Evolutionary conservation across 2,888 invertebrate genomes (phyloP).

Genomic region (Cloeon dipterum): DNA sequence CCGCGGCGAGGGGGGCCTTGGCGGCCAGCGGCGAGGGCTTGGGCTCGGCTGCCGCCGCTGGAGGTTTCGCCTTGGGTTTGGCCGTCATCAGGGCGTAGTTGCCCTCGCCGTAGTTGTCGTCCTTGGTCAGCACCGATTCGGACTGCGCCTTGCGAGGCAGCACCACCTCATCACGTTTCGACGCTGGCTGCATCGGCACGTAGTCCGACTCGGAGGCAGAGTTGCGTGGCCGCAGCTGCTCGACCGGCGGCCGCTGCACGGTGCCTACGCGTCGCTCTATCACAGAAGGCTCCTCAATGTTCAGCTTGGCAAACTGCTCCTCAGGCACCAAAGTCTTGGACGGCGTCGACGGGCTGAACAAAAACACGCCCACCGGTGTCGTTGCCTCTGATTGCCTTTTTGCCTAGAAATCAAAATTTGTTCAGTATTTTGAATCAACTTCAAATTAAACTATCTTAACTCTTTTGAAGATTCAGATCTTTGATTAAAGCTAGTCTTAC

Average conservation of each 20-base stretch:
- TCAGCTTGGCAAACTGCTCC: background rate
- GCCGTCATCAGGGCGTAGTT: too few relatives aligned
- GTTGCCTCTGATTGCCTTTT: too few relatives aligned
- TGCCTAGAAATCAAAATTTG: too few relatives aligned
- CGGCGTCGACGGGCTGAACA: background rate
- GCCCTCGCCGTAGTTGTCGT: too few relatives aligned
- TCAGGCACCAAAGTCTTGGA: background rate
- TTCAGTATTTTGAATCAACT: too few relatives aligned
- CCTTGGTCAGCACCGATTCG: background rate
- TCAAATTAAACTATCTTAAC: background rate
- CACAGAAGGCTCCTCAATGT: background rate
- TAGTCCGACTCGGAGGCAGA: background rate
- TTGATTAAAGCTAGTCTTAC: too few relatives aligned
- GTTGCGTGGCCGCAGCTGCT: background rate
- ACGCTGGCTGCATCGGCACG: background rate
- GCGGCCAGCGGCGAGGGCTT: background rate
- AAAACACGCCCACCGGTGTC: background rate
- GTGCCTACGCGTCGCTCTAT: background rate
- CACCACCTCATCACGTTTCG: background rate
- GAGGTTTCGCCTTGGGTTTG: too few relatives aligned
- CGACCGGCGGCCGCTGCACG: background rate
- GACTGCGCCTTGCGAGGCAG: background rate
- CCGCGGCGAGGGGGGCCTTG: background rate
- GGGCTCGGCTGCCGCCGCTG: background rate
- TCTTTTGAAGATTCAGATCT: background rate